phyloP scores from a whole-genome alignment of 2,113 vertebrate genomes.

The Cranoglanis bouderius region DNA sequence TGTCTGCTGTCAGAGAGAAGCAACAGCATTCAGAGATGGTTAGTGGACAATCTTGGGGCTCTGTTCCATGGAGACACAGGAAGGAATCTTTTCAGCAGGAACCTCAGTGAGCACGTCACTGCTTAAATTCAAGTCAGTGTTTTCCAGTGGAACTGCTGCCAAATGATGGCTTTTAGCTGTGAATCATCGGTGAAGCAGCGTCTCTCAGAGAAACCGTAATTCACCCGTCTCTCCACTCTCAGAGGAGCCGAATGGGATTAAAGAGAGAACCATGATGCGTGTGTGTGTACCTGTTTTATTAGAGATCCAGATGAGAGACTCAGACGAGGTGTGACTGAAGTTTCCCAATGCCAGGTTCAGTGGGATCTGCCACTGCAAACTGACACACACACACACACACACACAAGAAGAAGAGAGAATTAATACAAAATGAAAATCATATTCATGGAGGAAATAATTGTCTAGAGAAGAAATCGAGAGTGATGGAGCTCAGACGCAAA shows the following conservation, averaged over 20 bases:
- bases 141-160: slow-evolving; percentile 4
- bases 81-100: slow-evolving; percentile 14
- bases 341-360: slow-evolving; percentile 93
- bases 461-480: background rate
- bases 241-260: slow-evolving; percentile 23
- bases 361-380: slow-evolving; percentile 94
- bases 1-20: background rate
- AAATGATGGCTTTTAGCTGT: slow-evolving; percentile 6
- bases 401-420: background rate
- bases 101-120: background rate
- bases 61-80: background rate
- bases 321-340: slow-evolving; percentile 79
- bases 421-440: background rate
- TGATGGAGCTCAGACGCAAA: background rate
- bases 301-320: slow-evolving; percentile 94
- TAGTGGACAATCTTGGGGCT: background rate
- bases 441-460: background rate
- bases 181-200: background rate
- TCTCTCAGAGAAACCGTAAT: background rate
- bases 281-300: slow-evolving; percentile 87
- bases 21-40: background rate
- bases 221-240: background rate
- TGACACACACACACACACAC: slow-evolving; percentile 56
- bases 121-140: slow-evolving; percentile 1
- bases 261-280: background rate